Percentiles rank a stretch among this genome's conserved stretches.
Conservation (phyloP, 2,113 vertebrate species). For the Urocitellus parryii region DNA sequence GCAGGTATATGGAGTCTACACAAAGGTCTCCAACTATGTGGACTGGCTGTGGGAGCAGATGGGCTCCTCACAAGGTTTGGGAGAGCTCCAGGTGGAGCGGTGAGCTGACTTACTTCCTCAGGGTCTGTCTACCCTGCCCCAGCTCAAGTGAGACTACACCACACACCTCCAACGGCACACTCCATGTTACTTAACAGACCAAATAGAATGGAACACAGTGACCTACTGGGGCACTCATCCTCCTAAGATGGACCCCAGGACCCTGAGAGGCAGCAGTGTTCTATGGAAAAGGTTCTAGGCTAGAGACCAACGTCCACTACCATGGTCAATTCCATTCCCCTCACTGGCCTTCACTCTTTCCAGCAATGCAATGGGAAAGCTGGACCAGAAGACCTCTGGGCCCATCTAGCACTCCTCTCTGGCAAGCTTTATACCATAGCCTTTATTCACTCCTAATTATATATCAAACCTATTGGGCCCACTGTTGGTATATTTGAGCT, state of each 20-base stretch:
- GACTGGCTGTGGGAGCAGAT: conserved; percentile 91
- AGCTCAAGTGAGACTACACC: not conserved
- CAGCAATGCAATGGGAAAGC: not conserved
- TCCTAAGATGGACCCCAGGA: not conserved
- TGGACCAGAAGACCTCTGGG: not conserved
- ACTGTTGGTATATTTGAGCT: not conserved
- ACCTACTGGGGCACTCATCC: not conserved
- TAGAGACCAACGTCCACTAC: not conserved
- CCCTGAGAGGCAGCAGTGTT: not conserved
- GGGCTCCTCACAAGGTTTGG: conserved; percentile 73
- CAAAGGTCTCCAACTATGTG: conserved; percentile 93
- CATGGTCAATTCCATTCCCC: not conserved
- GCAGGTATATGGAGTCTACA: conserved; percentile 97
- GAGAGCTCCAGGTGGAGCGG: conserved; percentile 81
- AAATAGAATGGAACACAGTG: not conserved
- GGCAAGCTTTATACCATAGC: not conserved
- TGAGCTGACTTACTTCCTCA: conserved; percentile 66
- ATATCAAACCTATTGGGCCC: not conserved
- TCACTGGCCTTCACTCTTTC: not conserved
- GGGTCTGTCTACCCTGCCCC: not conserved
- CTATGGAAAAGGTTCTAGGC: not conserved
- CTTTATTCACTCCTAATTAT: conserved; percentile 29
- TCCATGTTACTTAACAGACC: conserved; percentile 47
- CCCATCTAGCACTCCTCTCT: not conserved
- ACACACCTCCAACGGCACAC: not conserved